Evolutionary conservation across 2,888 invertebrate species (phyloP).

Genomic region (Pseudococcus jackbeardsleyi): DNA sequence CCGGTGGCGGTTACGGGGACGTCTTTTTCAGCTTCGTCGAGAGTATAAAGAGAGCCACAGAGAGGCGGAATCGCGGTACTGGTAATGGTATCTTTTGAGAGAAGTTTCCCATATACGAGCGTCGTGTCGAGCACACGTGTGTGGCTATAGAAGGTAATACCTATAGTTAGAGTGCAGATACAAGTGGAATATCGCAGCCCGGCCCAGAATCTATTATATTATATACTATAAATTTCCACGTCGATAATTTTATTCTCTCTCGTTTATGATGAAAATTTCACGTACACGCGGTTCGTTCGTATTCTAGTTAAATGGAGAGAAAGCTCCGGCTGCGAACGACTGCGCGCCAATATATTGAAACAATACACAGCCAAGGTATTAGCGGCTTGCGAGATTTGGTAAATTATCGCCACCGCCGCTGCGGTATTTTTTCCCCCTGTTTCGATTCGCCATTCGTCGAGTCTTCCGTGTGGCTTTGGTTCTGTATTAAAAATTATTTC

Average conservation of each 20-base stretch:
- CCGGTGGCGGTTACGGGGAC: neutral
- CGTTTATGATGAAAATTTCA: conserved; percentile 10
- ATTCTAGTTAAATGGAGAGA: conserved; percentile 4
- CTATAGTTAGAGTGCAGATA: neutral
- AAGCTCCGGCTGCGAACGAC: conserved; percentile 2
- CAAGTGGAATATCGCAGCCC: neutral
- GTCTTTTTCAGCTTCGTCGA: neutral
- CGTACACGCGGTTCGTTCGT: conserved; percentile 10
- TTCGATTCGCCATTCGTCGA: too few relatives aligned
- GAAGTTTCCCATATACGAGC: neutral
- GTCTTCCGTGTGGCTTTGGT: too few relatives aligned
- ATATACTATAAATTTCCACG: conserved; percentile 4
- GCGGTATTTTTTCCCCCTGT: neutral
- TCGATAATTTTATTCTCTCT: conserved; percentile 10
- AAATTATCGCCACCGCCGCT: neutral
- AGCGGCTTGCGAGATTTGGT: neutral
- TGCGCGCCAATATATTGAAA: neutral
- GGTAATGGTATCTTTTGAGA: neutral
- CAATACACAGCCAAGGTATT: neutral
- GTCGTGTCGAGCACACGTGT: neutral
- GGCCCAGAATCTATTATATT: neutral
- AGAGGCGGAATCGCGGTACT: too few relatives aligned
- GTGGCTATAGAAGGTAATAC: neutral
- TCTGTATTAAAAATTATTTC: too few relatives aligned
- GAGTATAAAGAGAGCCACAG: neutral